Base-by-base conservation (phyloP, 2,797 vertebrate genomes). In the Bryconaethiops microstoma region DNA sequence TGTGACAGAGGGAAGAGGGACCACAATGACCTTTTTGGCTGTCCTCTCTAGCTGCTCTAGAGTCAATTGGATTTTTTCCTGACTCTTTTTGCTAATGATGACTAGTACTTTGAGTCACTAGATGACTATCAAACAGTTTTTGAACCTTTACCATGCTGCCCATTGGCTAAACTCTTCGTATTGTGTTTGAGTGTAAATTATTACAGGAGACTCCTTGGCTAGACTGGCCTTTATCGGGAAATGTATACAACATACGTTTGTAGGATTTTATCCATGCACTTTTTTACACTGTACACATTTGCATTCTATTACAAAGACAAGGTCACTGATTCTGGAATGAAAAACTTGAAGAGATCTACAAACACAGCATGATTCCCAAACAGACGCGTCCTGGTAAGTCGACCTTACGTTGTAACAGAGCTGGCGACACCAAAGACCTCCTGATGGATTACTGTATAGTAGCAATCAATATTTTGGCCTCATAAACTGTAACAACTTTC, bases 261-360 rank as follows among this genome's bases (percentile, higher is more conserved):
- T 17, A n/a, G 42, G 19, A 16, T 23, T 23, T 13, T 21, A 14
- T 16, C 67, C 69, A 17, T 17, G 16, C 25, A 9, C 23, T 23
- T 52, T 14, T n/a, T n/a, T 19, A 72, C 16, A 42, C 29, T 23
- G 23, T 68, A 62, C 40, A 57, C 45, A 63, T 55, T 73, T 40
- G 23, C 50, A 23, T 64, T 39, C 39, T 48, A 7, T 12, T 70
- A 14, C 25, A 62, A 69, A 57, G 17, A 13, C 9, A 54, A 48
- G n/a, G 77, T 52, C 77, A n/a, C 29, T 19, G 42, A 70, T 48
- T 40, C 17, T 45, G 4, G 7, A 6, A 5, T 63, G 42, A 79
- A 48, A 57, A 10, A 67, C 72, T 62, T 63, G 57, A 76, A 23
- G 39, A 65, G 50, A 63, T 57, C 21, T n/a, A 60, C 59, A 76